Evolutionary conservation across 2,888 invertebrate genomes (phyloP).

Genomic region (Heliconius ismenius): DNA sequence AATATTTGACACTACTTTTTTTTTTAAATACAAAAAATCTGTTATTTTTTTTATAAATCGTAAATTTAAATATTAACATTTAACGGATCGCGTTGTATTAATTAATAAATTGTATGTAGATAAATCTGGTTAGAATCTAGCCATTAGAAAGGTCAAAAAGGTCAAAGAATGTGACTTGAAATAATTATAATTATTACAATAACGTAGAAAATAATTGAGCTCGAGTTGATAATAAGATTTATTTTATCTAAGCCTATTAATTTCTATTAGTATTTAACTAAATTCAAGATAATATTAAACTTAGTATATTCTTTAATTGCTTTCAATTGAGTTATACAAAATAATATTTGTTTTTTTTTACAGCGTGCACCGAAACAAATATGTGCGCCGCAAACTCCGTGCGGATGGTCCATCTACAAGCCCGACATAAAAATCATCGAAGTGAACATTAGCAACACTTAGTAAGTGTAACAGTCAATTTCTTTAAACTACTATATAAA

Average conservation of each 20-base stretch:
- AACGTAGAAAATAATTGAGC: neutral
- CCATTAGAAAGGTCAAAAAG: neutral
- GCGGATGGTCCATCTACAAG: conserved; percentile 60
- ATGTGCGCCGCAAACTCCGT: conserved; percentile 58
- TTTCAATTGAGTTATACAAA: neutral
- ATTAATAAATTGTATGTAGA: neutral
- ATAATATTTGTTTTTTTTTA: neutral
- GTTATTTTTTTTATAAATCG: too few relatives aligned
- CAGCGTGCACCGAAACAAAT: conserved; percentile 29
- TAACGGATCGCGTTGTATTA: neutral
- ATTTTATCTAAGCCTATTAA: neutral
- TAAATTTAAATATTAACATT: neutral
- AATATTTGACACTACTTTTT: too few relatives aligned
- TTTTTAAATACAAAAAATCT: too few relatives aligned
- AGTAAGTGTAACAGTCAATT: conserved; percentile 55
- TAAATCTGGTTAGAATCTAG: neutral
- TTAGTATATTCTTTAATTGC: neutral
- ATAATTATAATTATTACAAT: neutral
- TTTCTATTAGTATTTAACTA: neutral
- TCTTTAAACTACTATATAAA: neutral
- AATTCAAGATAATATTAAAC: neutral
- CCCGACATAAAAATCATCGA: conserved; percentile 38
- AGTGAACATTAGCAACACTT: conserved; percentile 51
- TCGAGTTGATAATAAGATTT: neutral
- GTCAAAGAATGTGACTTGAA: neutral